Base-by-base conservation (phyloP, 2,888 invertebrate species). In the Blomia tropicalis region DNA sequence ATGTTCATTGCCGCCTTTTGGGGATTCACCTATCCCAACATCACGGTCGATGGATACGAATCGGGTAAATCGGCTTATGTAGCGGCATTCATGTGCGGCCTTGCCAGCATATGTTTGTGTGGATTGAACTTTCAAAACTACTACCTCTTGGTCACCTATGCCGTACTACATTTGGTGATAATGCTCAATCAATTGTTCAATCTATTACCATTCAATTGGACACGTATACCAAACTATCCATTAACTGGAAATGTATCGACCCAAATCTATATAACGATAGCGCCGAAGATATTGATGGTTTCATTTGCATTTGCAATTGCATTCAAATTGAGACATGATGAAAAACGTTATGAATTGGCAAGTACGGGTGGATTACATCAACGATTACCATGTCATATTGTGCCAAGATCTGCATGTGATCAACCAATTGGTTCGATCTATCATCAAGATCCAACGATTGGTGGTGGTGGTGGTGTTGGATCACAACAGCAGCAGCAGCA, bases 1-100 rank as follows among this genome's bases (percentile, higher is more conserved):
- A 62, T 62, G 62, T 62, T 62, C 23, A 58, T 62, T 31, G 58
- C 58, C 58, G 62, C 62, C 58, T 62, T 62, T 30, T 62, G 62
- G 62, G 62, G 62, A 29, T 62, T 62, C 58, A 62, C 62, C 1
- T 62, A 62, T 43, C 62, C 62, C 14, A 58, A 58, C 4, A 62
- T 51, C 22, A 41, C 32, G 17, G 7, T 62, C 36, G 62, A 62
- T 25, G 62, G 41, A 44, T 62, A 62, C 58, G 62, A 62, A 29
- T 44, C 44, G 30, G 62, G 62, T 30, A 62, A 62, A 41, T 62
- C 62, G 25, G 62, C 62, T 4, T 58, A 53, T 29, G 62, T 62
- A 30, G 62, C 62, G 43, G 47, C 62, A 4, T 62, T 62, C 22
- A 62, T 62, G 58, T 62, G 62, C 51, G 32, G 22, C 23, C 41